Conservation (phyloP, 2,888 invertebrate species). For the Epinotia ramella region DNA sequence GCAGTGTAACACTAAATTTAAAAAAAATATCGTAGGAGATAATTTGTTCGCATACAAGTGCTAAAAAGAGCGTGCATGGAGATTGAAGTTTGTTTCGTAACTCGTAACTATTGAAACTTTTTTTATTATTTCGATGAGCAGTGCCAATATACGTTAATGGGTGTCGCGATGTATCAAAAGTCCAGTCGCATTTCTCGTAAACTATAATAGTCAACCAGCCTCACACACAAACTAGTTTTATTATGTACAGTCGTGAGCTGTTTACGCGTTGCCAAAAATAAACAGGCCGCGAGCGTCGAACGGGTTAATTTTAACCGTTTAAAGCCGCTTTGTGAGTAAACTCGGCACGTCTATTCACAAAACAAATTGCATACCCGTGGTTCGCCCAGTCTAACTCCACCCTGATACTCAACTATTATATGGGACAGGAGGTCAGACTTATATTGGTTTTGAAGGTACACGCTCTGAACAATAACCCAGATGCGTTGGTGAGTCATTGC, state of each 20-base stretch:
- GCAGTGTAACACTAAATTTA: too few relatives aligned
- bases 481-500: conserved; percentile 23
- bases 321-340: conserved; percentile 29
- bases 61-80: too few relatives aligned
- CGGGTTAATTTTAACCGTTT: conserved; percentile 29
- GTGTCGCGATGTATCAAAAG: too few relatives aligned
- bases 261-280: conserved; percentile 14
- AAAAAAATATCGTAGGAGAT: too few relatives aligned
- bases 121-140: too few relatives aligned
- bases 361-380: not conserved
- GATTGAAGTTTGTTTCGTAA: too few relatives aligned
- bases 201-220: not conserved
- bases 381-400: not conserved
- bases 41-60: too few relatives aligned
- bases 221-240: not conserved
- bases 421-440: not conserved
- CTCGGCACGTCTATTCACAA: not conserved
- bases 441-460: not conserved
- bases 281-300: conserved; percentile 11
- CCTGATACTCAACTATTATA: not conserved
- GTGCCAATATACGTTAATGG: too few relatives aligned
- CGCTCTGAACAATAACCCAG: not conserved
- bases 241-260: conserved; percentile 1
- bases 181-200: too few relatives aligned
- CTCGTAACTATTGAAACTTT: too few relatives aligned